A percentile compares a stretch with the other conserved stretches of the same genome.
Conservation (phyloP, 2,113 vertebrate genomes). For the Oryzias curvinotus region DNA sequence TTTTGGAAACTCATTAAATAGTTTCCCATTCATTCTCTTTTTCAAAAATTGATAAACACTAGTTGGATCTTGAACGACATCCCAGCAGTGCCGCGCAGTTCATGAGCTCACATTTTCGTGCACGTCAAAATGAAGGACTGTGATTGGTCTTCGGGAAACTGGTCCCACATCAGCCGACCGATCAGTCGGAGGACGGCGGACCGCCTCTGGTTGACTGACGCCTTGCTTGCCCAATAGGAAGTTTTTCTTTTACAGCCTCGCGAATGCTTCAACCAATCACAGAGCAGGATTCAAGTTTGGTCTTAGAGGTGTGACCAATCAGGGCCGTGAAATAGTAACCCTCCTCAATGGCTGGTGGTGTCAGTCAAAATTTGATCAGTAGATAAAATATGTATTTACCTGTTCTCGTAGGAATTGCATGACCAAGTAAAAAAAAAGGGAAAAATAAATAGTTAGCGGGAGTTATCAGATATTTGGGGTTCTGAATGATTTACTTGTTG, state of each 20-base stretch:
- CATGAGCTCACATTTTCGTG: fast-evolving
- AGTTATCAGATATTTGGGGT: too few species aligned
- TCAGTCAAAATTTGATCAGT: constrained; percentile 1
- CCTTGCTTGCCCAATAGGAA: constrained; percentile 19
- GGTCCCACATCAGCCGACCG: constrained; percentile 86
- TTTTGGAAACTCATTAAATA: too few species aligned
- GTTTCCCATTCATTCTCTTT: too few species aligned
- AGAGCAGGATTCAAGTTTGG: not conserved
- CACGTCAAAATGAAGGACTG: constrained; percentile 14
- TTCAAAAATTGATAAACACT: too few species aligned
- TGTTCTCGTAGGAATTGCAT: not conserved
- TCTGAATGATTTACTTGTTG: too few species aligned
- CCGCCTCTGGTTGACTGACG: constrained; percentile 11
- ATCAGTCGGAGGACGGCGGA: constrained; percentile 22
- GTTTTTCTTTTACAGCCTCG: not conserved
- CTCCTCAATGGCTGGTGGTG: constrained; percentile 19
- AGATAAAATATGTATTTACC: not conserved
- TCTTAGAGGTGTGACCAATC: constrained; percentile 72
- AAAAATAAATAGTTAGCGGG: too few species aligned
- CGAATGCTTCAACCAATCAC: constrained; percentile 69
- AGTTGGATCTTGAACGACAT: constrained; percentile 42
- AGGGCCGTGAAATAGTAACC: constrained; percentile 1
- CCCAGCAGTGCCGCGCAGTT: constrained; percentile 1
- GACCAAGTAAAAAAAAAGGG: too few species aligned
- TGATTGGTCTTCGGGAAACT: constrained; percentile 81